phyloP scores from a whole-genome alignment of 2,888 invertebrate genomes.

The Athalia circularis region DNA sequence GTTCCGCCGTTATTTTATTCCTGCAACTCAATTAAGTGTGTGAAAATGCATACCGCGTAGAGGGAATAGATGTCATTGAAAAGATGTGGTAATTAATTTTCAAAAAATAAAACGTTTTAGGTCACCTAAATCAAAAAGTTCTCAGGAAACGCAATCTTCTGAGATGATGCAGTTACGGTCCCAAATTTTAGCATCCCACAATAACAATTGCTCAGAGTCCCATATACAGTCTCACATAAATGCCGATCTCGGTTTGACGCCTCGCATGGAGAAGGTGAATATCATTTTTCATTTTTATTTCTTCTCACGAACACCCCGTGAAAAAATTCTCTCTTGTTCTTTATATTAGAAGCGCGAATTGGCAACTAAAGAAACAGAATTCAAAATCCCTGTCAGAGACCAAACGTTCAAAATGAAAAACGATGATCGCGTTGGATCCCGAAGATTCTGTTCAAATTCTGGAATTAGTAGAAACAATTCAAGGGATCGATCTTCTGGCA shows the following conservation, averaged over 20 bases:
- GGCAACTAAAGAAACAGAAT: slow-evolving; percentile 55
- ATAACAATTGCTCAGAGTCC: slow-evolving; percentile 63
- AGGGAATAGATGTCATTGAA: too few relatives aligned
- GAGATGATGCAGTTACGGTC: slow-evolving; percentile 60
- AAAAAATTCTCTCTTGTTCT: too few relatives aligned
- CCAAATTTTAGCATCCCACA: slow-evolving; percentile 64
- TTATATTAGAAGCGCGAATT: slow-evolving; percentile 54
- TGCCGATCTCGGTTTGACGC: slow-evolving; percentile 59
- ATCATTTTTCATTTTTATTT: neutral
- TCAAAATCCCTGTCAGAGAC: slow-evolving; percentile 50
- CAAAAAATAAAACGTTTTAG: slow-evolving; percentile 45
- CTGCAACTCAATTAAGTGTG: slow-evolving; percentile 17
- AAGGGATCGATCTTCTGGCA: slow-evolving; percentile 57
- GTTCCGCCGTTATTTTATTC: slow-evolving; percentile 1
- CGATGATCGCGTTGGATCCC: slow-evolving; percentile 29
- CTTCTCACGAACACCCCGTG: too few relatives aligned
- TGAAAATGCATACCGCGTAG: neutral
- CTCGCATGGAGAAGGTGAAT: slow-evolving; percentile 59
- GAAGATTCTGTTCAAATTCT: slow-evolving; percentile 49
- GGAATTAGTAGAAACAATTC: slow-evolving; percentile 56
- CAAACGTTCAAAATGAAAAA: slow-evolving; percentile 44
- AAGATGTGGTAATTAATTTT: too few relatives aligned
- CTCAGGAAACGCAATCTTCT: slow-evolving; percentile 49
- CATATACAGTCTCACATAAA: slow-evolving; percentile 68
- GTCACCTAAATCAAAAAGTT: slow-evolving; percentile 52